phyloP scores from a whole-genome alignment of 2,113 vertebrate genomes.

The Cyanoramphus novaezelandiae region DNA sequence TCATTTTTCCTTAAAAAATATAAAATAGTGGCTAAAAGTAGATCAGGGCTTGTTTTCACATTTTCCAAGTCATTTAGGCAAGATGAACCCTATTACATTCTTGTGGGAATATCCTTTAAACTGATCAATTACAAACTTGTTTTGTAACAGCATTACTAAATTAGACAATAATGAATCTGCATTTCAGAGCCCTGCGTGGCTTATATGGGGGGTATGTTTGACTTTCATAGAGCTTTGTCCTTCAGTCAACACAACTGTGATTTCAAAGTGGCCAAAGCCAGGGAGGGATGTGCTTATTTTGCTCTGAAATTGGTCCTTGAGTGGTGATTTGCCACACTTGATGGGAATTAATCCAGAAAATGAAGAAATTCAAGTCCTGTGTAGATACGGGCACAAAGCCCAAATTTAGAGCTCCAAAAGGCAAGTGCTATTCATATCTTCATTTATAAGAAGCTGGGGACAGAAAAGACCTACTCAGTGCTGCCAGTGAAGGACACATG shows the following conservation, averaged over 20 bases:
- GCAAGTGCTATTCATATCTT: neutral
- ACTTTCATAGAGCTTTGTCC: neutral
- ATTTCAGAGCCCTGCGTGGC: neutral
- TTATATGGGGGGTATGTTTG: neutral
- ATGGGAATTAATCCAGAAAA: slow-evolving; percentile 22
- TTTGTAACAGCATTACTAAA: neutral
- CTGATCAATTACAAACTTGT: neutral
- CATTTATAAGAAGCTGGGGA: neutral
- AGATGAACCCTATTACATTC: neutral
- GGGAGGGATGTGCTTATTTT: neutral
- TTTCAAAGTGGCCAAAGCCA: slow-evolving; percentile 9
- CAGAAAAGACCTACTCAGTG: neutral
- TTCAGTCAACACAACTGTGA: neutral
- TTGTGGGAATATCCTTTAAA: neutral
- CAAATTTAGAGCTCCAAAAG: neutral
- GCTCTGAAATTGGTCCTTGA: neutral
- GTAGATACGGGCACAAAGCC: neutral
- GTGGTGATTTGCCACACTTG: slow-evolving; percentile 16
- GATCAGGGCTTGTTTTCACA: neutral
- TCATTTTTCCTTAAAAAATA: neutral
- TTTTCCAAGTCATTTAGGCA: neutral
- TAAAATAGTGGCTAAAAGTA: neutral
- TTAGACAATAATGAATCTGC: neutral
- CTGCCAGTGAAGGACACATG: neutral
- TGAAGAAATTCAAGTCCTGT: neutral